Evolutionary conservation across 2,888 invertebrate species (phyloP).

Genomic region (Hypercompe scribonia): DNA sequence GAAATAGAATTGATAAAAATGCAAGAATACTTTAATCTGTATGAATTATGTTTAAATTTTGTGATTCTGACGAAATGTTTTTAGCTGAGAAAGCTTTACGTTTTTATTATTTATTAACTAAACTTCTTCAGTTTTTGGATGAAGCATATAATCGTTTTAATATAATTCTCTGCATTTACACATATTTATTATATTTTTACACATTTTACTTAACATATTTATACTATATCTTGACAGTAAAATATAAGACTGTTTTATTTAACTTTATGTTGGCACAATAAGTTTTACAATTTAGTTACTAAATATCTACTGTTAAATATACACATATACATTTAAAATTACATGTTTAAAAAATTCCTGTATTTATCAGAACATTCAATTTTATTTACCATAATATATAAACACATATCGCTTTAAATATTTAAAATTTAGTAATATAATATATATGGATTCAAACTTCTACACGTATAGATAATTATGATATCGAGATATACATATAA

Average conservation of each 20-base stretch:
- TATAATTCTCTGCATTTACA: not conserved
- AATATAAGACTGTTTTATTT: constrained; percentile 11
- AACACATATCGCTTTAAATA: constrained; percentile 7
- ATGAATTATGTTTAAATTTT: not conserved
- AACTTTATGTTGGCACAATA: constrained; percentile 29
- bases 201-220: not conserved
- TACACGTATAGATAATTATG: not conserved
- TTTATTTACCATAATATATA: constrained; percentile 30
- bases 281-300: constrained; percentile 22
- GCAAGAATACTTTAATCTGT: not conserved
- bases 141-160: not conserved
- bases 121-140: not conserved
- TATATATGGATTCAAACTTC: constrained; percentile 13
- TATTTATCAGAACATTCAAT: constrained; percentile 51
- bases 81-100: not conserved
- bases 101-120: not conserved
- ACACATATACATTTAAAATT: constrained; percentile 21
- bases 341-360: constrained; percentile 50
- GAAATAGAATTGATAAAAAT: not conserved
- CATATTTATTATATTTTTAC: not conserved
- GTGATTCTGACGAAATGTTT: not conserved
- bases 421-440: not conserved
- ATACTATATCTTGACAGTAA: constrained; percentile 4
- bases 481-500: not conserved
- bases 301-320: constrained; percentile 25